These are phyloP conservation scores for Smithornis capensis DNA, from an alignment of 2,113 vertebrate genomes.

Conservation along the genomic window DNA sequence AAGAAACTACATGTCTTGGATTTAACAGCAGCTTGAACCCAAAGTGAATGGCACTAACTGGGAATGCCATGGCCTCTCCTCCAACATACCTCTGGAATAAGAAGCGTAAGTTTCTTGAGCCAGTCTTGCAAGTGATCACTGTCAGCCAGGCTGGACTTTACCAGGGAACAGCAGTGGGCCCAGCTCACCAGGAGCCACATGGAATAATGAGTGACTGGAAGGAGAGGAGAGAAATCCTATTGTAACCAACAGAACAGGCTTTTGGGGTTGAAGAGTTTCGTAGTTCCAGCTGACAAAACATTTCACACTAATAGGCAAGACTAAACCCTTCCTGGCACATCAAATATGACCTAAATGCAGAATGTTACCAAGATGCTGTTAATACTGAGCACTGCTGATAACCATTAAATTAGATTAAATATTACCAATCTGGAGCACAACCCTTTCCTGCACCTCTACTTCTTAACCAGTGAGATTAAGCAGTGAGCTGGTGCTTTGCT, in stretches of 20 bases:
- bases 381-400: neutral
- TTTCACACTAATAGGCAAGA: neutral
- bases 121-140: constrained; percentile 96
- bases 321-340: neutral
- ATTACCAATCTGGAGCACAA: neutral
- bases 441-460: neutral
- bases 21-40: neutral
- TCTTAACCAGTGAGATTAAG: neutral
- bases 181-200: constrained; percentile 99
- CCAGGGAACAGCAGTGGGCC: constrained; percentile 95
- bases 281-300: neutral
- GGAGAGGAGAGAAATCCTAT: neutral
- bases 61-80: neutral
- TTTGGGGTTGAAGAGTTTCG: neutral
- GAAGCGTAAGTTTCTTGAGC: constrained; percentile 95
- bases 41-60: neutral
- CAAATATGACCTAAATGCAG: neutral
- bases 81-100: constrained; percentile 91
- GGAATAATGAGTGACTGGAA: constrained; percentile 95
- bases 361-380: neutral
- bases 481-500: neutral
- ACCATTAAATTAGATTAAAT: neutral
- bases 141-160: constrained; percentile 97
- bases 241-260: neutral
- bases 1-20: neutral